Percentiles rank a stretch among this genome's conserved stretches.
Conservation (phyloP, 1,140 invertebrate species). For the Lepidurus apus region DNA sequence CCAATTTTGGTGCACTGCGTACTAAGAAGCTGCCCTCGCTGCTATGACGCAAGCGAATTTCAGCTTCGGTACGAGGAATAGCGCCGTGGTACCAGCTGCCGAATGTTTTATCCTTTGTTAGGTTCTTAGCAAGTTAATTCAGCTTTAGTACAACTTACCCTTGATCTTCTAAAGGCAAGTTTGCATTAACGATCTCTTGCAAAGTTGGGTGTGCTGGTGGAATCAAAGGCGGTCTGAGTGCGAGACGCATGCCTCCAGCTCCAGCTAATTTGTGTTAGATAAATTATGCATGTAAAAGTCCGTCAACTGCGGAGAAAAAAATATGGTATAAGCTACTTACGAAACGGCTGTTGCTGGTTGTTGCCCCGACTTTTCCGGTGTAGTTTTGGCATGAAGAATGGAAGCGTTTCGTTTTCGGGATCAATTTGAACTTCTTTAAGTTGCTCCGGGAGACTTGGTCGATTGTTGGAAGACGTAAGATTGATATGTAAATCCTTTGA, state of each 20-base stretch:
- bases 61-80: slow-evolving; percentile 24
- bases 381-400: neutral
- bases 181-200: neutral
- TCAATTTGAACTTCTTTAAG: neutral
- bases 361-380: neutral
- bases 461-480: slow-evolving; percentile 16
- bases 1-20: slow-evolving; percentile 8
- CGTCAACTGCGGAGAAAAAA: neutral
- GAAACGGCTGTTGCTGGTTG: neutral
- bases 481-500: slow-evolving; percentile 26
- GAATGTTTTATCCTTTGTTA: neutral
- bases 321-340: neutral
- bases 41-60: slow-evolving; percentile 22
- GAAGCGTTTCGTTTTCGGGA: neutral
- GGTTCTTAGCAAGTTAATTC: neutral
- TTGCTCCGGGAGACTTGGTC: neutral
- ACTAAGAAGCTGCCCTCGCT: slow-evolving; percentile 22
- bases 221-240: slow-evolving; percentile 1
- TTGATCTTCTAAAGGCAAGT: slow-evolving; percentile 7
- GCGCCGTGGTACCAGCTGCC: slow-evolving; percentile 29
- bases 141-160: neutral
- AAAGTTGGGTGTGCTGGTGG: neutral
- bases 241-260: neutral
- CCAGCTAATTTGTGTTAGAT: neutral
- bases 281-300: neutral